These are phyloP conservation scores for Drosophila paulistorum DNA, from an alignment of 1,140 invertebrate species.

Conservation along the genomic window DNA sequence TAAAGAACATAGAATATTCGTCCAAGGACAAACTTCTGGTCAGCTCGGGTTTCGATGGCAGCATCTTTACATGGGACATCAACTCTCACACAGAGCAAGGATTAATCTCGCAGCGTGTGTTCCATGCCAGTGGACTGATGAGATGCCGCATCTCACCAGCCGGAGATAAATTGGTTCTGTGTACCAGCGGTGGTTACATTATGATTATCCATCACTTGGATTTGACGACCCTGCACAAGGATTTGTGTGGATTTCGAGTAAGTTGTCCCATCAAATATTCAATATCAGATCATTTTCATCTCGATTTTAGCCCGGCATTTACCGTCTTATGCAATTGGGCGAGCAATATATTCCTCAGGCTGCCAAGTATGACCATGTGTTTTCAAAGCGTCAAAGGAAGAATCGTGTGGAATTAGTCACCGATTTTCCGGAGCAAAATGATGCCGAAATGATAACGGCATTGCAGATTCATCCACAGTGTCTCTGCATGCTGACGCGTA, in stretches of 20 bases:
- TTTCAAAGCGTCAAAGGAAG: slow-evolving; percentile 87
- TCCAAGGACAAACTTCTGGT: slow-evolving; percentile 92
- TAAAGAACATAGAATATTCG: slow-evolving; percentile 98
- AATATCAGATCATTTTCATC: neutral
- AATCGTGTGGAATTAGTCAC: slow-evolving; percentile 95
- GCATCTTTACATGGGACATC: slow-evolving; percentile 97
- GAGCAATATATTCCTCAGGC: slow-evolving; percentile 91
- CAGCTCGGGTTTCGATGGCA: slow-evolving; percentile 96
- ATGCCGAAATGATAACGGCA: slow-evolving; percentile 95
- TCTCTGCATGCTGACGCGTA: slow-evolving; percentile 94
- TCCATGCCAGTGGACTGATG: slow-evolving; percentile 90
- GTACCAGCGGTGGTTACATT: slow-evolving; percentile 94
- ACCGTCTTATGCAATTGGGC: slow-evolving; percentile 93
- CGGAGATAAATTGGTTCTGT: slow-evolving; percentile 93
- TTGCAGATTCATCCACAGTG: slow-evolving; percentile 95
- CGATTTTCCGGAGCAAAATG: slow-evolving; percentile 93
- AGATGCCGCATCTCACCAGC: slow-evolving; percentile 93
- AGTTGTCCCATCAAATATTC: slow-evolving; percentile 16
- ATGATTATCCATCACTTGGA: slow-evolving; percentile 95
- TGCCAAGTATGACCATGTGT: slow-evolving; percentile 91
- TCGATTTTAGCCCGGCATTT: slow-evolving; percentile 91
- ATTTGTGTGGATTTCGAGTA: slow-evolving; percentile 94
- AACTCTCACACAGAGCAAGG: slow-evolving; percentile 93
- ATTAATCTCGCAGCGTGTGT: slow-evolving; percentile 91
- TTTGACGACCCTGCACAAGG: slow-evolving; percentile 89